Evolutionary conservation across 2,113 vertebrate species (phyloP).

Genomic region (Paedocypris sp.): DNA sequence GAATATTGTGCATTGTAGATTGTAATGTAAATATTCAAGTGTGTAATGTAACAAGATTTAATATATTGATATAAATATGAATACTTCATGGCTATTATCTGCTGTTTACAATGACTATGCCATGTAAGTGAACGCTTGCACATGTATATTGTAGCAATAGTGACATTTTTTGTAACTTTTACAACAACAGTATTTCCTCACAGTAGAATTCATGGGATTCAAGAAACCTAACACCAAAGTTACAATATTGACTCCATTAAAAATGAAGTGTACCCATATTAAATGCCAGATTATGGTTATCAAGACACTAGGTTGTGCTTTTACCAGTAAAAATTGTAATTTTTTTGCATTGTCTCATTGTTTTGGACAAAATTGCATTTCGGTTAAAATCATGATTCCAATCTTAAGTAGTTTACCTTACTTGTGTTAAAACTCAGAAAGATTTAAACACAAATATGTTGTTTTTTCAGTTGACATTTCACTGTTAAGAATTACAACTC

Average conservation of each 20-base stretch:
- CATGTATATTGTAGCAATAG: slow-evolving; percentile 55
- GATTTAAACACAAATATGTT: no score
- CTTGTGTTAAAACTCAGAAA: no score
- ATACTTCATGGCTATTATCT: slow-evolving; percentile 35
- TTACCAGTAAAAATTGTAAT: no score
- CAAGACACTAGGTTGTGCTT: background rate
- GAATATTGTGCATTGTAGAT: slow-evolving; percentile 18
- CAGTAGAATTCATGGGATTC: slow-evolving; percentile 11
- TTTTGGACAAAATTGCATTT: no score
- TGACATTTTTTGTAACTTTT: slow-evolving; percentile 31
- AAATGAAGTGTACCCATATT: background rate
- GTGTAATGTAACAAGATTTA: slow-evolving; percentile 40
- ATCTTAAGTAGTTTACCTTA: no score
- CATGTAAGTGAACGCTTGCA: slow-evolving; percentile 57
- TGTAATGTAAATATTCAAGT: slow-evolving; percentile 51
- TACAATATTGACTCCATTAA: no score
- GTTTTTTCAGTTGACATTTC: no score
- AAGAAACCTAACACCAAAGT: slow-evolving; percentile 16
- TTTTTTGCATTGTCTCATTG: no score
- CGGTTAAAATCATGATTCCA: no score
- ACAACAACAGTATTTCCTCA: slow-evolving; percentile 20
- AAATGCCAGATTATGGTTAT: background rate
- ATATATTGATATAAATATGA: slow-evolving; percentile 37
- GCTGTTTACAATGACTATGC: slow-evolving; percentile 47
- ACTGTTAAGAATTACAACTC: no score